Evolutionary conservation across 2,797 vertebrate species (phyloP), one percentile per base, ranked within the genome.

Genomic region (Thripadectes ignobilis): DNA sequence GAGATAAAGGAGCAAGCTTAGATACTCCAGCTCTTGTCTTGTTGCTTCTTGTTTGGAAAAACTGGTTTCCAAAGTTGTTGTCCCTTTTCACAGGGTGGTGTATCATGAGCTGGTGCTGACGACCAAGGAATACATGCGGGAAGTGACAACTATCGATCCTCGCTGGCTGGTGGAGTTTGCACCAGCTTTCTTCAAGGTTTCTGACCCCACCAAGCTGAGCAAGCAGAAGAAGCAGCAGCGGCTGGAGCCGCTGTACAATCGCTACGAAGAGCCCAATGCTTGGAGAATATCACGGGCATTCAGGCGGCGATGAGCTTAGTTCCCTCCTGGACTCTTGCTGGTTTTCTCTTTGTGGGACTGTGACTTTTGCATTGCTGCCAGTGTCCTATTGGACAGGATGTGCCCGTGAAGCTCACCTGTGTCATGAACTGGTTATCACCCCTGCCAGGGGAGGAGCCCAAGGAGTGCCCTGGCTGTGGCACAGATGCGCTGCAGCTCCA

Each of bases 191-290:
- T 99, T 99, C 98, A 99, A 99, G 96, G 99, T 99, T 79, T 99
- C 99, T 1, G 99, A 99, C 85, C 99, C 99, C 1, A 99, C 99
- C 9, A 99, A 99, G 75, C 98, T 99, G 96, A 99, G 99, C 99
- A 99, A 99, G 95, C 99, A 99, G 98, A 99, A 99, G 97, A 99
- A 99, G 92, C 99, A 99, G 96, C 99, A 99, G 95, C 97, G 99
- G 0, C 98, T 99, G 22, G 99, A 99, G 74, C 99, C 99, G 0
- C 97, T 99, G 9, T 99, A 99, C 98, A 99, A 99, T 89, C 99
- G 99, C 57, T 99, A 99, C 0, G 99, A 99, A 90, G 99, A 99
- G 79, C 99, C 99, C 91, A 99, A 99, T 0, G 99, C 99, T 8
- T 99, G 99, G 99, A 98, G 99, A 83, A 99, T 99, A 92, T 99